Conservation (phyloP, 2,113 vertebrate genomes). For the Tauraco erythrolophus region DNA sequence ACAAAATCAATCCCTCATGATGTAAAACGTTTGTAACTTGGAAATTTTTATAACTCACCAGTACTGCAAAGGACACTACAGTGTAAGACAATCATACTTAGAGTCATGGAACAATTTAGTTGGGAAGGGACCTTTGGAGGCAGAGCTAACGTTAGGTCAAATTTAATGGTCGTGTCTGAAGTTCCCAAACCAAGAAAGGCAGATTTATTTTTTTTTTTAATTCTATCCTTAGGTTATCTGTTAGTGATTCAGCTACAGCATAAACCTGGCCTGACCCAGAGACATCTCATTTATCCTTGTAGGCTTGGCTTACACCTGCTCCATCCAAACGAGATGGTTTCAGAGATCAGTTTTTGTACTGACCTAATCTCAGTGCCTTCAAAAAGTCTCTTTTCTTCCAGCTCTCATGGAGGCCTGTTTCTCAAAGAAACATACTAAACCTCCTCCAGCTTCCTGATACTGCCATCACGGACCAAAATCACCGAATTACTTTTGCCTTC, state of each 20-base stretch:
- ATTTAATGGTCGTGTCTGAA: background rate
- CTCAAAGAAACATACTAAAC: background rate
- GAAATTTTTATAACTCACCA: background rate
- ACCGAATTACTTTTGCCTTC: background rate
- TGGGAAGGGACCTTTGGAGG: background rate
- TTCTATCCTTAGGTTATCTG: background rate
- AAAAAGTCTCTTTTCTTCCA: background rate
- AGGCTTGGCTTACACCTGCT: background rate
- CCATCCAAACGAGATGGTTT: background rate
- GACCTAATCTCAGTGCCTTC: background rate
- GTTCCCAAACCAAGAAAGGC: background rate
- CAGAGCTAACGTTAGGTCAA: background rate
- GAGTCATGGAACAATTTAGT: background rate
- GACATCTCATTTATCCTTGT: background rate
- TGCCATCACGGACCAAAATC: background rate
- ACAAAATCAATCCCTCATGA: background rate
- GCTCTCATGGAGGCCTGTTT: background rate
- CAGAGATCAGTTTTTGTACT: background rate
- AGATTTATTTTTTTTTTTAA: background rate
- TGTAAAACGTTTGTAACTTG: background rate
- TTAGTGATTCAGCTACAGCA: background rate
- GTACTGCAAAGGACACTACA: background rate
- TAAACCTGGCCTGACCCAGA: background rate
- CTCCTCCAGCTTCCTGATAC: background rate
- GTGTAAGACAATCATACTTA: background rate